Evolutionary conservation across 2,113 vertebrate species (phyloP).

Genomic region (Oreochromis niloticus): DNA sequence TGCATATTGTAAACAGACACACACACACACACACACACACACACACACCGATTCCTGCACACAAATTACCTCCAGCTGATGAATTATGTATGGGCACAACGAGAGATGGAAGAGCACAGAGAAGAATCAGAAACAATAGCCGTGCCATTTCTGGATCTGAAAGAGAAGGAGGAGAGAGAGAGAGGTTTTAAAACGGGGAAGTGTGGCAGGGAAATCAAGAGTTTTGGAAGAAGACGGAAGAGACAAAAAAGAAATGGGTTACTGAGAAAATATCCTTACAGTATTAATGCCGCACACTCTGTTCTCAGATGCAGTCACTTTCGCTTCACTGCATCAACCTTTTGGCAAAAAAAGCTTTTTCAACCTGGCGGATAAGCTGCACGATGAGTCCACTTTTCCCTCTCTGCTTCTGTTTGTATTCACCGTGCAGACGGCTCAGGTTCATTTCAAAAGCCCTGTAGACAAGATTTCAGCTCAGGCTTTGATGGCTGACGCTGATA

Average conservation of each 20-base stretch:
- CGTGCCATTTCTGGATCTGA: conserved; percentile 70
- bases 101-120: conserved; percentile 62
- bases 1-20: conserved; percentile 10
- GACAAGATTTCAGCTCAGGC: not conserved
- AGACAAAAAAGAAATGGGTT: not conserved
- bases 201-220: not conserved
- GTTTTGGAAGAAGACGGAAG: not conserved
- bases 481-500: not conserved
- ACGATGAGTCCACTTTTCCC: conserved; percentile 26
- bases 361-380: conserved; percentile 1
- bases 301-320: not conserved
- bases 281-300: not conserved
- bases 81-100: conserved; percentile 74
- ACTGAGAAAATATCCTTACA: not conserved
- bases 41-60: not conserved
- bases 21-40: not conserved
- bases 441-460: not conserved
- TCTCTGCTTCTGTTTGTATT: not conserved
- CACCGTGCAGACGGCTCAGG: not conserved
- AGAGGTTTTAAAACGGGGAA: not conserved
- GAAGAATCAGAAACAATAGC: conserved; percentile 61
- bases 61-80: conserved; percentile 73
- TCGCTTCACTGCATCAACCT: conserved; percentile 4
- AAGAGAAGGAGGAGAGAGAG: conserved; percentile 24
- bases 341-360: not conserved